Conservation (phyloP, 2,113 vertebrate species). For the Ptychochromis oligacanthus region DNA sequence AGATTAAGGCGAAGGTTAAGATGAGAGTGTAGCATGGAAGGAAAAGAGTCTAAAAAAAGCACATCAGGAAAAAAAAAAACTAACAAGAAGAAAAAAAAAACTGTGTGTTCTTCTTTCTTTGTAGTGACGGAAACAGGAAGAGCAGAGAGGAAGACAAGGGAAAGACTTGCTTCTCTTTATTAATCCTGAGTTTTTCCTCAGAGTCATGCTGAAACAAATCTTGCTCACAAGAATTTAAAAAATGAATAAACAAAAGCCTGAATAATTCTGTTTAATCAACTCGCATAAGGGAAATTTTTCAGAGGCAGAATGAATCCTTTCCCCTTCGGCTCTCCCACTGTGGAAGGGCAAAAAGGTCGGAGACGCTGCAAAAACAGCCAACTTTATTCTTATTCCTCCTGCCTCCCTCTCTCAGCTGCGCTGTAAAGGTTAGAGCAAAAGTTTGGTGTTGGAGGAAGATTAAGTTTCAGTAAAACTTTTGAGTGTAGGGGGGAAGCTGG, state of each 20-base stretch:
- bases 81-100: neutral
- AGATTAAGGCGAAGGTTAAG: conserved; percentile 1
- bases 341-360: conserved; percentile 26
- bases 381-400: neutral
- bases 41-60: neutral
- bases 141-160: conserved; percentile 11
- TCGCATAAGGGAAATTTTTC: conserved; percentile 14
- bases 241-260: neutral
- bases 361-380: conserved; percentile 10
- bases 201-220: conserved; percentile 1
- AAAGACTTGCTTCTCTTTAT: neutral
- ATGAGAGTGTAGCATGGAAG: neutral
- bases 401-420: neutral
- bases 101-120: neutral
- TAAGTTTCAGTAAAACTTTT: conserved; percentile 29
- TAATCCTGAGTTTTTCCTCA: neutral
- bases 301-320: neutral
- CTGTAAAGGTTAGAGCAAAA: conserved; percentile 26
- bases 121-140: conserved; percentile 13
- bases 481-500: neutral
- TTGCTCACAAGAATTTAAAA: neutral
- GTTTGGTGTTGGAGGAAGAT: conserved; percentile 33
- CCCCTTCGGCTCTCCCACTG: neutral
- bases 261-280: conserved; percentile 3
- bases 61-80: neutral